Evolutionary conservation across 2,113 vertebrate genomes (phyloP).

Genomic region (Gallinago media): DNA sequence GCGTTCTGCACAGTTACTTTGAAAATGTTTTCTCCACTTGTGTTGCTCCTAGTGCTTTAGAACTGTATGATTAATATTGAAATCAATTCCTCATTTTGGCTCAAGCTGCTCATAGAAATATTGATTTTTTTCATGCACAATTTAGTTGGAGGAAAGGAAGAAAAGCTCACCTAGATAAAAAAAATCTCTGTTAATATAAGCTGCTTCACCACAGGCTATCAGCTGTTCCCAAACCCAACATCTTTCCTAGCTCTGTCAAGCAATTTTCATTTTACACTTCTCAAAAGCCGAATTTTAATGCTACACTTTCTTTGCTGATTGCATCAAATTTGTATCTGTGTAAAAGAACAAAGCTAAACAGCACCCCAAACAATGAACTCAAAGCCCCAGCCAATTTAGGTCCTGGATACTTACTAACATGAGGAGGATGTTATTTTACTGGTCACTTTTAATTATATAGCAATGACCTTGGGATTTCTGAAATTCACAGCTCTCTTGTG

Average conservation of each 20-base stretch:
- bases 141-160: not conserved
- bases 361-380: not conserved
- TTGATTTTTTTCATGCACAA: not conserved
- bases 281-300: not conserved
- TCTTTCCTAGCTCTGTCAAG: not conserved
- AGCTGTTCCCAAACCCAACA: not conserved
- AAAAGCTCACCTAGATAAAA: not conserved
- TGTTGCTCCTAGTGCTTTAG: not conserved
- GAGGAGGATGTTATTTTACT: not conserved
- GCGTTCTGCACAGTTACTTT: not conserved
- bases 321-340: not conserved
- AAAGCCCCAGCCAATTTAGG: not conserved
- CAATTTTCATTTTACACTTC: not conserved
- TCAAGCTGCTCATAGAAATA: not conserved
- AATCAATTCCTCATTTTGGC: constrained; percentile 16
- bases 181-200: not conserved
- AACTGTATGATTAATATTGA: not conserved
- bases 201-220: not conserved
- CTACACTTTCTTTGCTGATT: not conserved
- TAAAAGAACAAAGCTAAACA: not conserved
- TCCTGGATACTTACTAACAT: not conserved
- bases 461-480: not conserved
- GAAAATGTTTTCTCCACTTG: not conserved
- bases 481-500: not conserved
- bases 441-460: not conserved